Evolutionary conservation across 2,113 vertebrate genomes (phyloP).

Genomic region (Protomyctophum bolini): DNA sequence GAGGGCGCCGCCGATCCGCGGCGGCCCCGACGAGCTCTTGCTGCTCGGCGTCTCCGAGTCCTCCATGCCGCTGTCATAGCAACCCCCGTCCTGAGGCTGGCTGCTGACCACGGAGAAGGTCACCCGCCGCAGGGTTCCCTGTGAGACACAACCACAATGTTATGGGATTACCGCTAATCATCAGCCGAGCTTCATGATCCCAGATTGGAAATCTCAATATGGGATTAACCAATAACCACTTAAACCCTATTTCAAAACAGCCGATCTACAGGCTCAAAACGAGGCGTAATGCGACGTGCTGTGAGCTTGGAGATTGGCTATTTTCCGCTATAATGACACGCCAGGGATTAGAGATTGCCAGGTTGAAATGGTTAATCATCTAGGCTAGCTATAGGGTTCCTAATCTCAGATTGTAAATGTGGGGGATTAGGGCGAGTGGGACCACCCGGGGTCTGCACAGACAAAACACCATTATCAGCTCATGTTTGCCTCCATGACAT

Average conservation of each 20-base stretch:
- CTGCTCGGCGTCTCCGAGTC: conserved; percentile 97
- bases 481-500: conserved; percentile 68
- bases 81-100: conserved; percentile 92
- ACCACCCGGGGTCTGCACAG: conserved; percentile 50
- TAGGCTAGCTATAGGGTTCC: conserved; percentile 29
- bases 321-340: no score
- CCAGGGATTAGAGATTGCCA: no score
- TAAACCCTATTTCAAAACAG: not conserved
- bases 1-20: conserved; percentile 84
- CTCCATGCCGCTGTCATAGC: conserved; percentile 95
- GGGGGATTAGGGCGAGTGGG: conserved; percentile 53
- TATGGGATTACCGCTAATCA: not conserved
- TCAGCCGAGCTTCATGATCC: not conserved
- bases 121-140: conserved; percentile 93
- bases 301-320: no score
- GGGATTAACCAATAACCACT: conserved; percentile 64
- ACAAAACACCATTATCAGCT: conserved; percentile 71
- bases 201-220: conserved; percentile 59
- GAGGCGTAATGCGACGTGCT: no score
- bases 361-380: no score
- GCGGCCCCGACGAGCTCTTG: conserved; percentile 93
- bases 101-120: conserved; percentile 95
- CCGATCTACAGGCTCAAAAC: not conserved
- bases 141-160: conserved; percentile 62
- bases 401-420: conserved; percentile 68